phyloP scores from a whole-genome alignment of 2,888 invertebrate species.

The Drosophila silvestris region DNA sequence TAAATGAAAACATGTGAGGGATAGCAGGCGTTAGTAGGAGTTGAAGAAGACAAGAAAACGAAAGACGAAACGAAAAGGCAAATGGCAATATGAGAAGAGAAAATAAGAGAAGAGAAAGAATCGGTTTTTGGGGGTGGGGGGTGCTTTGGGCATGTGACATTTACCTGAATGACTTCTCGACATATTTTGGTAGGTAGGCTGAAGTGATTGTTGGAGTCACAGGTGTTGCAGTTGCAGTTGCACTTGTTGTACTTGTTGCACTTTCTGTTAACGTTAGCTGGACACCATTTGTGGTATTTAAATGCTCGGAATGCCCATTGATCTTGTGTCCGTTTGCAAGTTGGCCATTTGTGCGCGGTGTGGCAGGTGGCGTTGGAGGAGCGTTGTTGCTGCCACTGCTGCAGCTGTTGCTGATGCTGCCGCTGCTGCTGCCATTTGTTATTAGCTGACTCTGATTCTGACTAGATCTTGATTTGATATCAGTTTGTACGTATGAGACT shows the following conservation, averaged over 20 bases:
- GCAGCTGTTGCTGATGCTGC: neutral
- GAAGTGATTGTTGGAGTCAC: conserved; percentile 23
- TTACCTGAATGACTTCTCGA: conserved; percentile 86
- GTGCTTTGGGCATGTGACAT: conserved; percentile 47
- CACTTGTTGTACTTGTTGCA: conserved; percentile 18
- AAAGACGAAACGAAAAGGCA: conserved; percentile 7
- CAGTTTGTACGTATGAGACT: conserved; percentile 54
- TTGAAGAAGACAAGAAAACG: conserved; percentile 4
- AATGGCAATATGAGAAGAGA: conserved; percentile 34
- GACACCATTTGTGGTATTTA: conserved; percentile 38
- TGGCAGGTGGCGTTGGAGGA: conserved; percentile 47
- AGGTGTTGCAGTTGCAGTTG: conserved; percentile 27
- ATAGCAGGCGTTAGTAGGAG: neutral
- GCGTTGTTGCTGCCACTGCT: neutral
- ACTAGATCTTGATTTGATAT: conserved; percentile 55
- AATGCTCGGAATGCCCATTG: conserved; percentile 32
- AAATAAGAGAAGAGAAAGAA: conserved; percentile 28
- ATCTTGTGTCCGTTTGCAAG: conserved; percentile 42
- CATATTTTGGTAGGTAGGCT: conserved; percentile 84
- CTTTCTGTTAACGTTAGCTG: conserved; percentile 18
- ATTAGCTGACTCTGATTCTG: conserved; percentile 26
- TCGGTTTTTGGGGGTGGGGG: neutral
- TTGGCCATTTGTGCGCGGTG: conserved; percentile 46
- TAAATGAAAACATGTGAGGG: conserved; percentile 21
- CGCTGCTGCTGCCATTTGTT: conserved; percentile 38